phyloP scores from a whole-genome alignment of 2,888 invertebrate genomes.

The Euzophera pinguis region DNA sequence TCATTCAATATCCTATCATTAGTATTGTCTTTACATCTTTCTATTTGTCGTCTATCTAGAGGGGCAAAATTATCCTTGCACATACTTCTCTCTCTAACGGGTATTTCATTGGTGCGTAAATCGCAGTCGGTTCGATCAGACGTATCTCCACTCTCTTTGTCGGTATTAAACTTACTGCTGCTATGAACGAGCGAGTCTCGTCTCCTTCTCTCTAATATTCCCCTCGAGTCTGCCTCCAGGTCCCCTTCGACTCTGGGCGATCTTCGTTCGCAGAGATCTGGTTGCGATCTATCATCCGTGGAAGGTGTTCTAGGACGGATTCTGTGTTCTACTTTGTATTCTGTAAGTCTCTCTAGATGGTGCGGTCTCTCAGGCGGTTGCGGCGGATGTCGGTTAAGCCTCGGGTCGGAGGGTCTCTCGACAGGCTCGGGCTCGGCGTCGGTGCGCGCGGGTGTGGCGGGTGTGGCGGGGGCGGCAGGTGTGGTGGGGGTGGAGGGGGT shows the following conservation, averaged over 20 bases:
- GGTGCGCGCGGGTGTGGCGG: constrained; percentile 34
- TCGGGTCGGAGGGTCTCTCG: constrained; percentile 39
- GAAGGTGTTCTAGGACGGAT: constrained; percentile 80
- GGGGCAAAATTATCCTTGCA: constrained; percentile 15
- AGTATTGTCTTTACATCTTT: constrained; percentile 16
- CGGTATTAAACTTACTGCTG: constrained; percentile 31
- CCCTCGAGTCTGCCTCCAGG: constrained; percentile 37
- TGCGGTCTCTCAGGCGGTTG: constrained; percentile 20
- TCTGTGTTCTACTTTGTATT: constrained; percentile 39
- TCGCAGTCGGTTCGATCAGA: constrained; percentile 35
- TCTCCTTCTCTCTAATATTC: constrained; percentile 48
- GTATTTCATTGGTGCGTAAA: constrained; percentile 29
- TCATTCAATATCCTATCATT: constrained; percentile 10
- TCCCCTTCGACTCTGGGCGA: constrained; percentile 36
- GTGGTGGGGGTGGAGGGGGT: constrained; percentile 83
- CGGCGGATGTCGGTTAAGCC: constrained; percentile 38
- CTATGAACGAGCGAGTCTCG: constrained; percentile 23
- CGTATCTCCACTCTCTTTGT: constrained; percentile 31
- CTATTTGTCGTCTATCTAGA: constrained; percentile 18
- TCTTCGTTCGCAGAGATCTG: constrained; percentile 33
- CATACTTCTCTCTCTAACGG: background rate
- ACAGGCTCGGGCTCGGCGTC: constrained; percentile 16
- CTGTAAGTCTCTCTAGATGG: constrained; percentile 25
- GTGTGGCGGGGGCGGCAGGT: constrained; percentile 89
- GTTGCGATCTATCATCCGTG: constrained; percentile 36